phyloP scores from a whole-genome alignment of 2,113 vertebrate species.

The Colaptes auratus region DNA sequence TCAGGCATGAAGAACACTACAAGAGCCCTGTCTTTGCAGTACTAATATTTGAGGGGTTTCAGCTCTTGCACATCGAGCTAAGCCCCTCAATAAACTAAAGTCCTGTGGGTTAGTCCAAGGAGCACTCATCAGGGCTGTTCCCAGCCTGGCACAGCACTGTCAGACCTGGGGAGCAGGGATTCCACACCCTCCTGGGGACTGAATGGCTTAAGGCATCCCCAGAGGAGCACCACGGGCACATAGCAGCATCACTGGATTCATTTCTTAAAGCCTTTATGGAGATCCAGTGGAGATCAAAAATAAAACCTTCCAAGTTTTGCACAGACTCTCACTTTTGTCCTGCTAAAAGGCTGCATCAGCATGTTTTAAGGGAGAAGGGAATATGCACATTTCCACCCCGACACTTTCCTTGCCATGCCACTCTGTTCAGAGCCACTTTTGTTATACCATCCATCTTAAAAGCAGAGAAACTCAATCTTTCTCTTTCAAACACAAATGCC shows the following conservation, averaged over 20 bases:
- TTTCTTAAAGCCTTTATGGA: not conserved
- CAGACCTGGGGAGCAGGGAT: fast-evolving
- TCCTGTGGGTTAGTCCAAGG: not conserved
- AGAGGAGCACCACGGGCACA: not conserved
- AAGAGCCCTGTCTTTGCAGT: not conserved
- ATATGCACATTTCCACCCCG: not conserved
- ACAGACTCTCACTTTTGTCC: not conserved
- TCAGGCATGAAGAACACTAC: fast-evolving
- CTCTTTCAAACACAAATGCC: not conserved
- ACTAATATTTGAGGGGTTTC: not conserved
- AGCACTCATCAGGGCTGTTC: not conserved
- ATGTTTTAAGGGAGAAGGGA: not conserved
- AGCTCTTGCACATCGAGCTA: not conserved
- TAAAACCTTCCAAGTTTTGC: not conserved
- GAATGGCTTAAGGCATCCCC: fast-evolving
- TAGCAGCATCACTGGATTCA: not conserved
- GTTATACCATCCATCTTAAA: not conserved
- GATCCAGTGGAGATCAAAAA: not conserved
- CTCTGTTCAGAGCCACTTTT: not conserved
- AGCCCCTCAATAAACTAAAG: not conserved
- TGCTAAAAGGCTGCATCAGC: not conserved
- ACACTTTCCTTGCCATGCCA: not conserved
- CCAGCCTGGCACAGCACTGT: not conserved
- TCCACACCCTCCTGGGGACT: not conserved
- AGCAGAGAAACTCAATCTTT: not conserved